Evolutionary conservation across 1,140 invertebrate species (phyloP).

Genomic region (Nephotettix cincticeps): DNA sequence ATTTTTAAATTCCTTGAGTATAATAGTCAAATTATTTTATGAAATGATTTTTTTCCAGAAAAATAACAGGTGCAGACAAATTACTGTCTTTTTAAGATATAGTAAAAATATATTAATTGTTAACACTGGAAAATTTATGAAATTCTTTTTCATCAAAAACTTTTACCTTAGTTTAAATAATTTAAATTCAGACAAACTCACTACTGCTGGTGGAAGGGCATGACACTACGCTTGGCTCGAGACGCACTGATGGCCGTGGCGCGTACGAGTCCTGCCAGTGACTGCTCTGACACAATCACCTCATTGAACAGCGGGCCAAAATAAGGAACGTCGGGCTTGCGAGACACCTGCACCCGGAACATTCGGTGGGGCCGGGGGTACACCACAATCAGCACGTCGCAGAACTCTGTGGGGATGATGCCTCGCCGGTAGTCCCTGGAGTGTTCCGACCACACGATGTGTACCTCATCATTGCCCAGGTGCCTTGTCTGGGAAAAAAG

Average conservation of each 20-base stretch:
- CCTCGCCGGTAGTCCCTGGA: conserved; percentile 91
- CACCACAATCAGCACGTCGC: conserved; percentile 96
- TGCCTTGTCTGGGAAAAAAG: conserved; percentile 74
- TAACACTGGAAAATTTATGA: no score
- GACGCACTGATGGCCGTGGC: conserved; percentile 92
- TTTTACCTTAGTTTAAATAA: no score
- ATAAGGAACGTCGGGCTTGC: conserved; percentile 69
- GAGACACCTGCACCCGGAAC: conserved; percentile 65
- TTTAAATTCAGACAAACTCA: no score
- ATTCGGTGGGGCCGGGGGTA: conserved; percentile 86
- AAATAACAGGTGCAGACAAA: no score
- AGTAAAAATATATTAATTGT: no score
- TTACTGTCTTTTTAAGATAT: no score
- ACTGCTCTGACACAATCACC: conserved; percentile 79
- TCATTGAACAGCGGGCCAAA: conserved; percentile 97
- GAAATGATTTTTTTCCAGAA: no score
- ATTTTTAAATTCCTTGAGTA: no score
- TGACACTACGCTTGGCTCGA: conserved; percentile 81
- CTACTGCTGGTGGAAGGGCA: conserved; percentile 91
- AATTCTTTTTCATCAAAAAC: no score
- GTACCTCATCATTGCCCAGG: conserved; percentile 98
- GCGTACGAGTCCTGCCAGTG: conserved; percentile 85
- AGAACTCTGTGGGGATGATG: conserved; percentile 98
- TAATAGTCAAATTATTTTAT: no score
- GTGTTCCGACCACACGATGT: conserved; percentile 99